phyloP scores from a whole-genome alignment of 2,797 vertebrate species.

The Spondyliosoma cantharus region DNA sequence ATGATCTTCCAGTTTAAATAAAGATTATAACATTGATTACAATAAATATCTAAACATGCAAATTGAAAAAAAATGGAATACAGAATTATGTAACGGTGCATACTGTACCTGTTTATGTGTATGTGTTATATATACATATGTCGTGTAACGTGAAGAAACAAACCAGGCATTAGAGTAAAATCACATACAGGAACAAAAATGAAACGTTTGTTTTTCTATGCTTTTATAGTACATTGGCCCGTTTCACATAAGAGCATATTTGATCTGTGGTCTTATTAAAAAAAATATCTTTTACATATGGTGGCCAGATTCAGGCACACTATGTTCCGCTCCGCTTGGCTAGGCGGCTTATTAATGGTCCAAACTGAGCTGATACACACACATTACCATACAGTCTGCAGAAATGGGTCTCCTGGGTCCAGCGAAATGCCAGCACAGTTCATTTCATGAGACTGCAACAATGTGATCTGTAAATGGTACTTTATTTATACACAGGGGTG shows the following conservation, averaged over 20 bases:
- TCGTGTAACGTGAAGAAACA: no score
- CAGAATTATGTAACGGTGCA: no score
- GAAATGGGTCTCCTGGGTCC: conserved; percentile 28
- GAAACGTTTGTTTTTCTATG: neutral
- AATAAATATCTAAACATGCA: no score
- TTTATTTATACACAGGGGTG: neutral
- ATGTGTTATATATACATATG: no score
- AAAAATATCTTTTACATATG: conserved; percentile 20
- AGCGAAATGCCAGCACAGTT: conserved; percentile 28
- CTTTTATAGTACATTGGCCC: neutral
- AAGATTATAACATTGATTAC: no score
- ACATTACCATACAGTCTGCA: conserved; percentile 9
- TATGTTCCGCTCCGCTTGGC: conserved; percentile 42
- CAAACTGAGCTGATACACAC: conserved; percentile 33
- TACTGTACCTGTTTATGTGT: no score
- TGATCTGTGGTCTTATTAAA: neutral
- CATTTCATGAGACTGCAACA: conserved; percentile 32
- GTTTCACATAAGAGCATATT: neutral
- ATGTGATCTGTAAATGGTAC: conserved; percentile 8
- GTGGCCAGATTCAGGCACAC: conserved; percentile 14
- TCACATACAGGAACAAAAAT: neutral
- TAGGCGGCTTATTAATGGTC: conserved; percentile 19
- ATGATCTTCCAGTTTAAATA: no score
- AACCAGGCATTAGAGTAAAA: neutral
- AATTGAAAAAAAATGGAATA: no score